Evolutionary conservation across 1,140 invertebrate species (phyloP), one percentile per base, ranked within the genome.

Genomic region (Bombus pascuorum): DNA sequence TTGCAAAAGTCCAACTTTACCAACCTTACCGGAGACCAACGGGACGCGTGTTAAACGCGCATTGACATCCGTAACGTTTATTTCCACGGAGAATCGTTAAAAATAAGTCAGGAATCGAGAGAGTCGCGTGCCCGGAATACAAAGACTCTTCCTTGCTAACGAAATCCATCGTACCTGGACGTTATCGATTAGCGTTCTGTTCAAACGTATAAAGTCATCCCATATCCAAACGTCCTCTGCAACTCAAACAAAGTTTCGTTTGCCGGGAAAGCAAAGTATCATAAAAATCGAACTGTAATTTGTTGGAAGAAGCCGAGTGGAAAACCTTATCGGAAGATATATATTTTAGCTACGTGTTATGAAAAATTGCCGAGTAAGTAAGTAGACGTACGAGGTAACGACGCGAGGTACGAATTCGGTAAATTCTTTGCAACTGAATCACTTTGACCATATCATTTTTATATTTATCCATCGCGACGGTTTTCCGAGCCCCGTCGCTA

Each of bases 241-340:
- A 28, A 76, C 44, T 76, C 73, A 10, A 68, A 76, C 39, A 73
- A 65, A 42, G 57, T 53, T 66, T 66, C 42, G 42, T n/a, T 76
- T n/a, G 28, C 34, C 1, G 1, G 28, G 34, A 22, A 28, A 1
- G 22, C 18, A 9, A 71, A 47, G n/a, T 79, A 72, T 59, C 28
- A 44, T 47, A 39, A 77, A 83, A 68, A 22, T 18, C 42, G 42
- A 15, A 28, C 44, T n/a, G 39, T 44, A 82, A 74, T 32, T 37
- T 5, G 80, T 74, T 28, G 22, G 53, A 28, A 42, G n/a, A 13
- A 18, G 4, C 22, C 37, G 34, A 32, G 10, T 37, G 2, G 37
- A 22, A 25, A 34, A 62, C 4, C 28, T 62, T n/a, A 62, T 1
- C 59, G 0, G 12, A 62, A 18, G 65, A 32, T 15, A 32, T 32